Base-by-base conservation (phyloP, 2,797 vertebrate genomes). In the Sebastes alutus region DNA sequence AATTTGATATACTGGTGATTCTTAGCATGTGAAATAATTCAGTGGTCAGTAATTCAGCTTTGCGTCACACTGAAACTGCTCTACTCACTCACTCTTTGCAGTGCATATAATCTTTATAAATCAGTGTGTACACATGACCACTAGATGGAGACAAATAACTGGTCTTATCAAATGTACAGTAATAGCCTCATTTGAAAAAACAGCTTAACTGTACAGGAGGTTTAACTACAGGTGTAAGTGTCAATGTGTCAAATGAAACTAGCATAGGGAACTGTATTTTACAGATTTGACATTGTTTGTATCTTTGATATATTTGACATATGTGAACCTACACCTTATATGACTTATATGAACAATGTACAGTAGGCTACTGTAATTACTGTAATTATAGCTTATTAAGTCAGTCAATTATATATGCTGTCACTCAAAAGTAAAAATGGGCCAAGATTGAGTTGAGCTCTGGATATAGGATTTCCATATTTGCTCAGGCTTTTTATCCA, bases 61-160 rank as follows among this genome's bases (percentile, higher is more conserved):
- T 2, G 22, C 13, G 11, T 64, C 20, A n/a, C 6, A 20, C 7
- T 38, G 14, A 60, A 22, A n/a, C 32, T 49, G 14, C 9, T 54
- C 7, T 5, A 1, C 23, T 4, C 12, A 32, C 10, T 49, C 16
- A 22, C 3, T 10, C 14, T 20, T 63, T 10, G 11, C 16, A 32
- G 11, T 59, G 4, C 2, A 49, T 49, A 42, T 33, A 1, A 14
- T 20, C 2, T 58, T 4, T 30, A 35, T 55, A 6, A n/a, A 49
- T 58, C 11, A 56, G 16, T 85, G 68, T 27, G 33, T n/a, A 23
- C 10, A 22, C 12, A 6, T 63, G 8, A 35, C 91, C 93, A 93
- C 88, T 80, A 92, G 94, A 90, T 92, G 93, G 93, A 84, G 90
- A 89, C 92, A 88, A 22, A 87, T 18, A 4, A 16, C 23, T 38